Evolutionary conservation across 2,888 invertebrate genomes (phyloP).

Genomic region (Brachycybe producta): DNA sequence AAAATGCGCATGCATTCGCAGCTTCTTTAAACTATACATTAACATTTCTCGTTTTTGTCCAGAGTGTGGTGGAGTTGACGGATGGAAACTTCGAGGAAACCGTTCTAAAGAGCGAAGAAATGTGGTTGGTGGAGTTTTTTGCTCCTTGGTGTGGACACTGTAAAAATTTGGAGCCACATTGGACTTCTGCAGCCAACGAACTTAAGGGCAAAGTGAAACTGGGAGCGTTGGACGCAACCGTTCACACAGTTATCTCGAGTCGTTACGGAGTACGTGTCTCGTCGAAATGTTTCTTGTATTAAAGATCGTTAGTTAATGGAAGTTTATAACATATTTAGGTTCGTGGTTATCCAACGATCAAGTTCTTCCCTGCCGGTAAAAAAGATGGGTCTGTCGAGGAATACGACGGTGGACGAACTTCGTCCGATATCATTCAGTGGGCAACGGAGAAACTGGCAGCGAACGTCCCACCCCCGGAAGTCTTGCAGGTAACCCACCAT

Average conservation of each 20-base stretch:
- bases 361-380: slow-evolving; percentile 61
- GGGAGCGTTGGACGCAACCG: slow-evolving; percentile 92
- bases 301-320: slow-evolving; percentile 4
- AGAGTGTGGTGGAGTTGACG: slow-evolving; percentile 74
- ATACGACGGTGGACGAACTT: slow-evolving; percentile 84
- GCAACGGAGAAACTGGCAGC: slow-evolving; percentile 76
- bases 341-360: slow-evolving; percentile 93
- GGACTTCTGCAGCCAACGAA: slow-evolving; percentile 86
- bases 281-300: slow-evolving; percentile 9
- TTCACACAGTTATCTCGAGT: slow-evolving; percentile 64
- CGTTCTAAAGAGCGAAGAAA: slow-evolving; percentile 81
- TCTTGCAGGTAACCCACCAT: slow-evolving; percentile 48
- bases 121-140: slow-evolving; percentile 96
- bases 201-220: slow-evolving; percentile 89
- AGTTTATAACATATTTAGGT: too few relatives aligned
- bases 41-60: slow-evolving; percentile 6
- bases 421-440: slow-evolving; percentile 79
- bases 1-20: not conserved
- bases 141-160: slow-evolving; percentile 85
- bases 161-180: slow-evolving; percentile 90
- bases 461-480: slow-evolving; percentile 79
- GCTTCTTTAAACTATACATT: slow-evolving; percentile 8
- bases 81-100: slow-evolving; percentile 88
- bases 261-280: slow-evolving; percentile 56
- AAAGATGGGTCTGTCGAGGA: slow-evolving; percentile 46